Conservation (phyloP, 2,113 vertebrate species). For the Grus americana region DNA sequence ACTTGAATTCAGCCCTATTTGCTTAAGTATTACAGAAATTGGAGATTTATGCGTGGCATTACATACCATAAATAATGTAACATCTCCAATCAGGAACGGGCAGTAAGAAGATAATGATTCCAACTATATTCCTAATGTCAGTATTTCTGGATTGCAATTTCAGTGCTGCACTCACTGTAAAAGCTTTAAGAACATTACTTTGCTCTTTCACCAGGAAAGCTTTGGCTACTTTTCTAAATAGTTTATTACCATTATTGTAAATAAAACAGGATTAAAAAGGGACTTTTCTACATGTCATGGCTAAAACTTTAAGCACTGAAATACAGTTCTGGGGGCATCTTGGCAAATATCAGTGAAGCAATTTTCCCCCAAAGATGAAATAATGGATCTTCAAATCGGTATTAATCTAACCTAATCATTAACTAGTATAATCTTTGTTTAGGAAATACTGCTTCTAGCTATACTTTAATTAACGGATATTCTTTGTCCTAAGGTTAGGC, state of each 20-base stretch:
- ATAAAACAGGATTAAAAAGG: neutral
- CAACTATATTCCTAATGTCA: neutral
- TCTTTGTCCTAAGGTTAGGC: neutral
- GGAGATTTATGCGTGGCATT: slow-evolving; percentile 5
- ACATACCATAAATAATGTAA: slow-evolving; percentile 54
- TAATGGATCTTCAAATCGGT: slow-evolving; percentile 15
- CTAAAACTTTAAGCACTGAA: neutral
- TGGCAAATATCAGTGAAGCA: neutral
- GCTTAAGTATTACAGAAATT: slow-evolving; percentile 27
- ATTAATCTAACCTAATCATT: slow-evolving; percentile 13
- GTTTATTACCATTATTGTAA: neutral
- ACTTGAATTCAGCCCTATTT: slow-evolving; percentile 31
- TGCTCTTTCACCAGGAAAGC: neutral
- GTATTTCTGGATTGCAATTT: neutral
- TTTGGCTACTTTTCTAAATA: neutral
- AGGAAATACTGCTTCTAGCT: slow-evolving; percentile 6
- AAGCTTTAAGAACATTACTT: neutral
- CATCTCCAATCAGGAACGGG: slow-evolving; percentile 31
- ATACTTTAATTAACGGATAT: neutral
- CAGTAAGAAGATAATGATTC: neutral
- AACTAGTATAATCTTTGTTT: neutral
- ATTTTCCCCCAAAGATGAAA: neutral
- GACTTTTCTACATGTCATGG: neutral
- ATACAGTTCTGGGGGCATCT: neutral
- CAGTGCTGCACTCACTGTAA: neutral